These are phyloP conservation scores for Aselliscus stoliczkanus DNA, from an alignment of 2,797 vertebrate species.

Conservation along the genomic window DNA sequence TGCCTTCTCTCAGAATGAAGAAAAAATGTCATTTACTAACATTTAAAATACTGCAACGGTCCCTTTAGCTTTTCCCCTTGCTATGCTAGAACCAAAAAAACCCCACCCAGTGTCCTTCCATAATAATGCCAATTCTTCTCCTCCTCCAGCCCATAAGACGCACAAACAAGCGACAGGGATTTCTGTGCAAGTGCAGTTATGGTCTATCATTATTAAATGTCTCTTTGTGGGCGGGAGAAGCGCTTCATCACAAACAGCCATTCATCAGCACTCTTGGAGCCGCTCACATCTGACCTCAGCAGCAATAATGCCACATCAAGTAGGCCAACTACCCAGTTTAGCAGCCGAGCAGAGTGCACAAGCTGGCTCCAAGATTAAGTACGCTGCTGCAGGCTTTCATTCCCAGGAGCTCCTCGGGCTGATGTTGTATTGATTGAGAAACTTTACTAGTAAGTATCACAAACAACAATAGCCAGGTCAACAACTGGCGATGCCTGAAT, in stretches of 20 bases:
- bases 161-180: conserved; percentile 84
- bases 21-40: not conserved
- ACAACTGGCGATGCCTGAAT: conserved; percentile 92
- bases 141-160: conserved; percentile 48
- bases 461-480: conserved; percentile 98
- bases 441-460: conserved; percentile 98
- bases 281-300: conserved; percentile 97
- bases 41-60: not conserved
- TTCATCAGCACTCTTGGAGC: conserved; percentile 92
- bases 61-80: not conserved
- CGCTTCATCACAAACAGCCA: conserved; percentile 93
- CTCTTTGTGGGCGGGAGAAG: conserved; percentile 91
- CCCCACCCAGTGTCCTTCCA: not conserved
- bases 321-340: conserved; percentile 98
- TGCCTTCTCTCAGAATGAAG: not conserved
- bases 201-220: conserved; percentile 96
- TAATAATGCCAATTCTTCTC: not conserved
- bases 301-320: conserved; percentile 98
- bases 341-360: conserved; percentile 94
- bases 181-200: conserved; percentile 88
- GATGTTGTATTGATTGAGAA: conserved; percentile 97
- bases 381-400: conserved; percentile 91
- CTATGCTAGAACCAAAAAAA: not conserved
- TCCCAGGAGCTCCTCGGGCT: conserved; percentile 94
- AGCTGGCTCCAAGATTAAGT: conserved; percentile 97